These are phyloP conservation scores for Orientallactaga bullata DNA, from an alignment of 2,113 vertebrate species.

Conservation along the genomic window DNA sequence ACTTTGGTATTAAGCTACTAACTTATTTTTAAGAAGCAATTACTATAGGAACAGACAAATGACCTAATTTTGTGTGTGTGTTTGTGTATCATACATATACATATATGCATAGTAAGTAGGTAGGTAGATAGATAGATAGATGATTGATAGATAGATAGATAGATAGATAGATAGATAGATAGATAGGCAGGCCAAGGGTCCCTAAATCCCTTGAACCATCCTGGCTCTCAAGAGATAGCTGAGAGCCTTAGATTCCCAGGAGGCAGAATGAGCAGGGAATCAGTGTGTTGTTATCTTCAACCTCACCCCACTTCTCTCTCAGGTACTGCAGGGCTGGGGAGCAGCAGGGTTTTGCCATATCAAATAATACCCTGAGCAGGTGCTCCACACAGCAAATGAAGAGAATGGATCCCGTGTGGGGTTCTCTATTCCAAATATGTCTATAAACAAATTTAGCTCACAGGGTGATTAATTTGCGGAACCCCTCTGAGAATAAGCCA, in stretches of 20 bases:
- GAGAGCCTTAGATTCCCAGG: not conserved
- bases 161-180: too few relatives aligned
- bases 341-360: not conserved
- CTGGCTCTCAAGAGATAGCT: not conserved
- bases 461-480: constrained; percentile 81
- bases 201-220: constrained; percentile 2
- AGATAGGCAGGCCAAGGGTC: not conserved
- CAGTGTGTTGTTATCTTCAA: not conserved
- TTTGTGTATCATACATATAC: too few relatives aligned
- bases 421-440: constrained; percentile 70
- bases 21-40: constrained; percentile 78
- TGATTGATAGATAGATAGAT: too few relatives aligned
- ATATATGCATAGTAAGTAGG: too few relatives aligned
- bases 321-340: not conserved
- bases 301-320: not conserved
- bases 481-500: constrained; percentile 68
- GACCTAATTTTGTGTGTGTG: not conserved
- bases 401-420: constrained; percentile 38
- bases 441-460: constrained; percentile 82
- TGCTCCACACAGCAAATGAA: constrained; percentile 38
- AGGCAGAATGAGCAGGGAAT: not conserved
- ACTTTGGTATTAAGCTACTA: constrained; percentile 72
- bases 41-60: constrained; percentile 70
- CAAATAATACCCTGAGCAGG: constrained; percentile 58
- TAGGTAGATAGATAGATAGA: too few relatives aligned